Evolutionary conservation across 2,888 invertebrate genomes (phyloP).

Genomic region (Reticulitermes lucifugus): DNA sequence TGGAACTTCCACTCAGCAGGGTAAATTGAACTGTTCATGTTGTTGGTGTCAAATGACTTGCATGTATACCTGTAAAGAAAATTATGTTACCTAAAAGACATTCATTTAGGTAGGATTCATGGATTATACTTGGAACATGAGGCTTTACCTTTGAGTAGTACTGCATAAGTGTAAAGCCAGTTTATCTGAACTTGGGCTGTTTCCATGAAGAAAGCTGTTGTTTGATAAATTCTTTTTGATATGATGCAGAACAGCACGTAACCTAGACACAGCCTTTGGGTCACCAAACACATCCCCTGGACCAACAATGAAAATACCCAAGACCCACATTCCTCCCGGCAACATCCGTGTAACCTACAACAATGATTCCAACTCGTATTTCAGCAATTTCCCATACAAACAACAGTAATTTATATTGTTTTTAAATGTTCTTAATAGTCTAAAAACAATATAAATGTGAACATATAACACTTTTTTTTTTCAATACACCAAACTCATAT

Average conservation of each 20-base stretch:
- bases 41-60: constrained; percentile 72
- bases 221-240: constrained; percentile 69
- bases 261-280: constrained; percentile 68
- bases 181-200: constrained; percentile 68
- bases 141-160: constrained; percentile 64
- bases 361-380: not conserved
- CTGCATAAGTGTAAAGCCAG: constrained; percentile 71
- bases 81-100: not conserved
- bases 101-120: too few species aligned
- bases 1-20: constrained; percentile 84
- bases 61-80: constrained; percentile 67
- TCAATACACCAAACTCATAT: too few species aligned
- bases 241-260: constrained; percentile 69
- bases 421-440: too few species aligned
- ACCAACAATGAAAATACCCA: constrained; percentile 84
- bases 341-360: constrained; percentile 83
- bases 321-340: constrained; percentile 88
- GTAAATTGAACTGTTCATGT: constrained; percentile 66
- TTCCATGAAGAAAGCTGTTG: constrained; percentile 73
- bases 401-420: too few species aligned
- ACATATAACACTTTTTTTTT: too few species aligned
- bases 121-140: too few species aligned
- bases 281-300: constrained; percentile 74
- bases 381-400: too few species aligned
- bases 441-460: too few species aligned